A percentile compares a stretch with the other conserved stretches of the same genome.
Evolutionary conservation across 2,797 vertebrate species (phyloP).

Genomic region (Microctenopoma steveboyesi): DNA sequence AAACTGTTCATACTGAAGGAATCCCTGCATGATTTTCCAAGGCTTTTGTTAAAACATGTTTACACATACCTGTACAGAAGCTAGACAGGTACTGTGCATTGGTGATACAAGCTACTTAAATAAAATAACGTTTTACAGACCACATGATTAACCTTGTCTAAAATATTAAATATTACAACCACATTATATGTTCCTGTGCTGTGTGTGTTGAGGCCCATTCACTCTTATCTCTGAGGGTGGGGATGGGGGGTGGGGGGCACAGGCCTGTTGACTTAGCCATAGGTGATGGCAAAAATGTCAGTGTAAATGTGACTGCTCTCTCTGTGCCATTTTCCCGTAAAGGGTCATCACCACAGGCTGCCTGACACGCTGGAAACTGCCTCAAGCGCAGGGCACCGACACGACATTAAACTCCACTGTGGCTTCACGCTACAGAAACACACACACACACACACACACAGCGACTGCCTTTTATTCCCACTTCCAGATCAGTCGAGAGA

Average conservation of each 20-base stretch:
- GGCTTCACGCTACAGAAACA: conserved; percentile 45
- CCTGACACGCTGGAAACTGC: conserved; percentile 79
- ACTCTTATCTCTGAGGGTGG: conserved; percentile 30
- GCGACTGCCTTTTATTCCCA: conserved; percentile 65
- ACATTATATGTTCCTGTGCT: conserved; percentile 10
- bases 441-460: conserved; percentile 36
- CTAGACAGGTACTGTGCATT: background rate
- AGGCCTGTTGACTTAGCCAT: conserved; percentile 83
- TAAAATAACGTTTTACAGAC: background rate
- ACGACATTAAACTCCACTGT: conserved; percentile 80
- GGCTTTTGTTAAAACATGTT: background rate
- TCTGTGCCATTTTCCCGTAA: conserved; percentile 80
- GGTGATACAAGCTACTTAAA: too few relatives aligned
- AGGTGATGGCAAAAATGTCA: conserved; percentile 88
- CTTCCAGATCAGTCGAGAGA: conserved; percentile 67
- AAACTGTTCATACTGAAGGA: background rate
- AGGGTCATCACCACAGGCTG: conserved; percentile 83
- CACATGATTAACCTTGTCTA: conserved; percentile 23
- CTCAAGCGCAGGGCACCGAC: conserved; percentile 74
- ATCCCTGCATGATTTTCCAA: background rate
- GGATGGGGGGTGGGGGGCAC: conserved; percentile 34
- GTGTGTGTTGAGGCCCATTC: conserved; percentile 46
- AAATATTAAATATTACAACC: conserved; percentile 17
- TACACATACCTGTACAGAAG: background rate
- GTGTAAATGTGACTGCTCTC: conserved; percentile 85